Evolutionary conservation across 1,140 invertebrate genomes (phyloP), one percentile per base, ranked within the genome.

Genomic region (Drosophila repleta): DNA sequence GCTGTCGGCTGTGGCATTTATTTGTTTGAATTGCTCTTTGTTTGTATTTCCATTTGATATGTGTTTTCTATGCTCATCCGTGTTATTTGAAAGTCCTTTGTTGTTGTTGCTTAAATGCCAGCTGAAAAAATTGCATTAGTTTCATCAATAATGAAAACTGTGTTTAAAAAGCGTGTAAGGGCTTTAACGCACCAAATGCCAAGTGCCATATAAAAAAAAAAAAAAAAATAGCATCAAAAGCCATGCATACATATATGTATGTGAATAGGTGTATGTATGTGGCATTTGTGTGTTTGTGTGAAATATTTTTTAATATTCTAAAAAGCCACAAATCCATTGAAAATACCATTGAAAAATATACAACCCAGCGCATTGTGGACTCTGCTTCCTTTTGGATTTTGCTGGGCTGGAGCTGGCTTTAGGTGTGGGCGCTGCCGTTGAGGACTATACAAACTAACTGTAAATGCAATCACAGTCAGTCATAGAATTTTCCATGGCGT

Each of bases 271-370:
- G 15, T 51, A 32, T 51, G 26, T 29, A 13, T 24, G n/a, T 56
- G 20, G 32, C 11, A 35, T 56, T 17, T 39, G 46, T 24, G 41
- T 37, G 55, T 13, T 35, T 7, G 17, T 43, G 32, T 70, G 49
- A 80, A 81, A 81, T 81, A 74, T 81, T 87, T 81, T 77, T 81
- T 87, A 87, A 87, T 87, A 87, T 87, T 87, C 82, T 87, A 87
- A 87, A 85, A 87, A 87, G 82, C 82, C 82, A 84, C 82, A 85
- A 85, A 85, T 85, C 77, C 81, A 69, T 72, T 67, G 58, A 85
- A 85, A 87, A 87, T 81, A 71, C 65, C 49, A 60, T 39, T 17
- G 18, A 32, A 48, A 63, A 73, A 77, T 64, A 66, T 62, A 77
- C 37, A 68, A 29, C 35, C 26, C 51, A 52, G 66, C 1, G 61